Percentiles rank a stretch among this genome's conserved stretches.
Evolutionary conservation across 35 echinoderm and acorn worm genomes (phyloP).

Genomic region (Acanthaster planci): DNA sequence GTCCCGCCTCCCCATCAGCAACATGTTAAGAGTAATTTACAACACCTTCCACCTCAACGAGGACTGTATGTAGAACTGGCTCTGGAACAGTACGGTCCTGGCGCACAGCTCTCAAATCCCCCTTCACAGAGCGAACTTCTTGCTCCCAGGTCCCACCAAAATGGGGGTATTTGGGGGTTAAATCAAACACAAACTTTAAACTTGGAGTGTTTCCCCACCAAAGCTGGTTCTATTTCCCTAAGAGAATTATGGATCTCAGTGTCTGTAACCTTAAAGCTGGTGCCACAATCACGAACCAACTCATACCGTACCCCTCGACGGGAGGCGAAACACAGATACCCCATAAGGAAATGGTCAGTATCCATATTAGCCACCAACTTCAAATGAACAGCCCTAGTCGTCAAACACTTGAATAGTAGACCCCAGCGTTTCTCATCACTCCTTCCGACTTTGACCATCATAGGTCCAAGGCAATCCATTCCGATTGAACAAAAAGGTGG

Average conservation of each 20-base stretch:
- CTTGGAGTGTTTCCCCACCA: not conserved
- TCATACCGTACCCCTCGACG: slow-evolving; percentile 19
- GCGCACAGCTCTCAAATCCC: slow-evolving; percentile 9
- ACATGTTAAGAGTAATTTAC: slow-evolving; percentile 46
- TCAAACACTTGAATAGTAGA: slow-evolving; percentile 25
- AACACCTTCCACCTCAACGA: slow-evolving; percentile 41
- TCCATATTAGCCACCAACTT: slow-evolving; percentile 2
- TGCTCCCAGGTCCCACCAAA: slow-evolving; percentile 60
- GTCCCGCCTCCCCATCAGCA: slow-evolving; percentile 37
- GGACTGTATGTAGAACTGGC: slow-evolving; percentile 35
- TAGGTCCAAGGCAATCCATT: slow-evolving; percentile 50
- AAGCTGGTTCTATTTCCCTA: slow-evolving; percentile 21
- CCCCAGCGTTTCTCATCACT: slow-evolving; percentile 30
- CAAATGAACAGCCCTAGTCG: slow-evolving; percentile 33
- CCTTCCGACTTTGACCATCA: slow-evolving; percentile 32
- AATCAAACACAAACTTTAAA: slow-evolving; percentile 29
- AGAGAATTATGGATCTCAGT: slow-evolving; percentile 21
- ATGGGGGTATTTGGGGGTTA: slow-evolving; percentile 42
- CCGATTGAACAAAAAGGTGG: slow-evolving; percentile 39
- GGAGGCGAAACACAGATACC: slow-evolving; percentile 1
- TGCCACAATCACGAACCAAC: slow-evolving; percentile 23
- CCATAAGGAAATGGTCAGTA: slow-evolving; percentile 30
- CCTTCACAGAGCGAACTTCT: slow-evolving; percentile 37
- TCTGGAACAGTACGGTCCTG: not conserved
- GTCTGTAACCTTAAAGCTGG: slow-evolving; percentile 29